Evolutionary conservation across 2,888 invertebrate genomes (phyloP).

Genomic region (Drosophila paucipuncta): DNA sequence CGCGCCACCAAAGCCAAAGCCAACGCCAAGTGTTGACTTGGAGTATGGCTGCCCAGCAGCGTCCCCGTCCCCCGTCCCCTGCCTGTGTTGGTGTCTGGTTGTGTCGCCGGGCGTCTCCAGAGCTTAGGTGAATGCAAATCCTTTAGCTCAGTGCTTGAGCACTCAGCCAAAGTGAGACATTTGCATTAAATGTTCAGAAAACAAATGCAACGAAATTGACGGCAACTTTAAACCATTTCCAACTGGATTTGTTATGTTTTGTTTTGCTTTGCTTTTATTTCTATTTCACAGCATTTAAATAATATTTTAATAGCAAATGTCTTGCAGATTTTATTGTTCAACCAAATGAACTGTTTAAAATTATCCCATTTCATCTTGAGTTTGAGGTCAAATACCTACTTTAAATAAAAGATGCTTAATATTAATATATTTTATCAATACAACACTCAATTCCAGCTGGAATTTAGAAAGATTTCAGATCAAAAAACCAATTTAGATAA

Average conservation of each 20-base stretch:
- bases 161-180: constrained; percentile 56
- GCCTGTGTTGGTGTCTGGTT: constrained; percentile 4
- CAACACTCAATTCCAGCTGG: not conserved
- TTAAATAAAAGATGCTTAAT: not conserved
- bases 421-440: not conserved
- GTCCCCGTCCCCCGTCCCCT: not conserved
- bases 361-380: not conserved
- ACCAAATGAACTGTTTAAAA: not conserved
- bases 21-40: constrained; percentile 31
- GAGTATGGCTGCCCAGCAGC: constrained; percentile 14
- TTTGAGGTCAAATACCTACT: not conserved
- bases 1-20: constrained; percentile 48
- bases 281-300: not conserved
- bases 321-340: not conserved
- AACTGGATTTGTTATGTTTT: not conserved
- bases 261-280: no score
- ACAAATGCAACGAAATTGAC: constrained; percentile 18
- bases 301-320: not conserved
- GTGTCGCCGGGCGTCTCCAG: constrained; percentile 44
- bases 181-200: constrained; percentile 48
- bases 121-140: constrained; percentile 67
- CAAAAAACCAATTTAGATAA: not conserved
- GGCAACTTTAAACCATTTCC: constrained; percentile 13
- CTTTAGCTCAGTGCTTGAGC: constrained; percentile 45
- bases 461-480: not conserved